These are phyloP conservation scores for Dendrolimus houi DNA, from an alignment of 2,888 invertebrate species.

Conservation along the genomic window DNA sequence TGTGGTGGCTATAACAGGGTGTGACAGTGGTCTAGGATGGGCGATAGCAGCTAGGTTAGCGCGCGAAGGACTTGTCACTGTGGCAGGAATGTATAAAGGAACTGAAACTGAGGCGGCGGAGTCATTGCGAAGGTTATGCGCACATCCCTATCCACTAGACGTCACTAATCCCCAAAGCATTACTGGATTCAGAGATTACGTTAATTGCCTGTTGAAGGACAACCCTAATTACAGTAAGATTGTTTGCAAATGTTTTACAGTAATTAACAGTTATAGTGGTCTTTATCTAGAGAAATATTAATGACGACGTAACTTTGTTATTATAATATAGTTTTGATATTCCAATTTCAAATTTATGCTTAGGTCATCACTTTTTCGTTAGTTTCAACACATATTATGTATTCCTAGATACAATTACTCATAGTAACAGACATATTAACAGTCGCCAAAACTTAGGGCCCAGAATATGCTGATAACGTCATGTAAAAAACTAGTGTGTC, in stretches of 20 bases:
- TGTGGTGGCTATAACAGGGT: constrained; percentile 86
- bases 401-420: neutral
- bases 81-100: constrained; percentile 86
- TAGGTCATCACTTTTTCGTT: neutral
- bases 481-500: no score
- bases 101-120: constrained; percentile 64
- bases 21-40: constrained; percentile 91
- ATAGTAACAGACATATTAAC: no score
- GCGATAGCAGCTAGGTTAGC: constrained; percentile 79
- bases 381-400: neutral
- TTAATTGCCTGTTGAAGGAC: constrained; percentile 57
- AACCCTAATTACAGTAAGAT: constrained; percentile 71
- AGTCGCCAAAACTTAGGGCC: no score
- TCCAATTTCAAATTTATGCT: neutral
- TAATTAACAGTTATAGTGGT: neutral
- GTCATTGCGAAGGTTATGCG: constrained; percentile 49
- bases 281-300: no score
- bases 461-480: no score
- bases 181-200: constrained; percentile 55
- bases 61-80: constrained; percentile 81
- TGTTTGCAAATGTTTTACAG: neutral
- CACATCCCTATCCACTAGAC: constrained; percentile 78
- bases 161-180: constrained; percentile 79
- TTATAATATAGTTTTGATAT: neutral
- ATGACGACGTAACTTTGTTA: neutral